Conservation (phyloP, 2,888 invertebrate genomes). For the Periphyllus acericola region DNA sequence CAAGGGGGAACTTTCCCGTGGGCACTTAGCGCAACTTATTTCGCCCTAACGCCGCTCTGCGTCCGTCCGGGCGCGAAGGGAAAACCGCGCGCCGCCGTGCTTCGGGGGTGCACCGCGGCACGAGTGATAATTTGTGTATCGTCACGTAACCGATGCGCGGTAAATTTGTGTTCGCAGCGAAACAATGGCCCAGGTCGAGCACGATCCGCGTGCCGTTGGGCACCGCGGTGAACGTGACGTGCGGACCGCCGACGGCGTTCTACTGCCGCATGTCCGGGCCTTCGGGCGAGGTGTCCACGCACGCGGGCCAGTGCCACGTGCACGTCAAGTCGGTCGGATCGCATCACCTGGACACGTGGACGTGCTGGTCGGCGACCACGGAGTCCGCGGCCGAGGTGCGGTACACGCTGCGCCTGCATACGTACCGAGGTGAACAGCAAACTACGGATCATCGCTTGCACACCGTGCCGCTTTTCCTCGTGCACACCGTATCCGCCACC, state of each 20-base stretch:
- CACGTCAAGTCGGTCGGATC: slow-evolving; percentile 54
- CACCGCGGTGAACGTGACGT: slow-evolving; percentile 44
- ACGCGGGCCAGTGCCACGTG: slow-evolving; percentile 39
- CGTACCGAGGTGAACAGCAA: slow-evolving; percentile 40
- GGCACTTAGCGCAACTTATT: too few relatives aligned
- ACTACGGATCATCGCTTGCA: not conserved
- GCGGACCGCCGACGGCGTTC: slow-evolving; percentile 49
- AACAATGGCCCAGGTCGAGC: slow-evolving; percentile 36
- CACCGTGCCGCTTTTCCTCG: too few relatives aligned
- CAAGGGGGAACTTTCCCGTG: too few relatives aligned
- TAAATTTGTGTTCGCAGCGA: slow-evolving; percentile 8
- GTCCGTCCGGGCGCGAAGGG: too few relatives aligned
- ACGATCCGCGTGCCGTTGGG: slow-evolving; percentile 21
- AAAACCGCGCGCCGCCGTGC: too few relatives aligned
- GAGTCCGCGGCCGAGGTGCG: slow-evolving; percentile 53
- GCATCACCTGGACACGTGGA: slow-evolving; percentile 51
- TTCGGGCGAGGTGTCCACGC: slow-evolving; percentile 37
- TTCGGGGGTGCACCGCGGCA: too few relatives aligned
- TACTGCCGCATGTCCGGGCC: slow-evolving; percentile 53
- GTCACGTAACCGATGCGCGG: too few relatives aligned
- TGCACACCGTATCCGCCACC: too few relatives aligned
- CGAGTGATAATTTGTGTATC: too few relatives aligned
- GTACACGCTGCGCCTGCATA: slow-evolving; percentile 41
- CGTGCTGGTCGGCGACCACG: slow-evolving; percentile 52
- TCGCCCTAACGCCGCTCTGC: too few relatives aligned